Evolutionary conservation across 2,888 invertebrate species (phyloP).

Genomic region (Agrochola macilenta): DNA sequence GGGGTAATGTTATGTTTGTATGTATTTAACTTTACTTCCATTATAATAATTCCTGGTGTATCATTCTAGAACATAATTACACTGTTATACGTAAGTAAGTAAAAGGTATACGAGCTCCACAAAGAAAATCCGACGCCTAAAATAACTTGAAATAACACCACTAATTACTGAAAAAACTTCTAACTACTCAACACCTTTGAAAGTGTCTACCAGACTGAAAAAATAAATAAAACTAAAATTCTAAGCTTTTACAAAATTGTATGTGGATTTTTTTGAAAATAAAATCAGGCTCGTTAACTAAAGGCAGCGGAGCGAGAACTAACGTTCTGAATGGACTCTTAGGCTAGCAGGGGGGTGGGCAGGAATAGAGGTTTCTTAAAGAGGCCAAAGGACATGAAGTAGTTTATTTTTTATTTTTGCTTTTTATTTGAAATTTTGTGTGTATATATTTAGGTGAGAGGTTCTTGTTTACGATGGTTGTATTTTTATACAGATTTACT

Average conservation of each 20-base stretch:
- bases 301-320: constrained; percentile 80
- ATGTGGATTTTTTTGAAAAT: constrained; percentile 71
- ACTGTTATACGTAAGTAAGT: background rate
- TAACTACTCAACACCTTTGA: constrained; percentile 9
- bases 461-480: background rate
- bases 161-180: constrained; percentile 21
- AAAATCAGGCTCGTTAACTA: constrained; percentile 85
- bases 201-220: constrained; percentile 33
- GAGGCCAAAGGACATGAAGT: constrained; percentile 37
- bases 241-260: constrained; percentile 38
- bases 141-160: constrained; percentile 3
- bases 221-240: constrained; percentile 22
- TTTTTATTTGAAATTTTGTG: background rate
- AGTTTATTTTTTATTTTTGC: background rate
- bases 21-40: background rate
- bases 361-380: constrained; percentile 14
- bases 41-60: background rate
- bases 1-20: background rate
- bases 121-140: background rate
- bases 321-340: constrained; percentile 78
- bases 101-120: background rate
- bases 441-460: background rate
- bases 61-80: background rate
- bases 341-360: constrained; percentile 44
- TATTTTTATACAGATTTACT: background rate